Evolutionary conservation across 2,113 vertebrate genomes (phyloP).

Genomic region (Leptodactylus fuscus): DNA sequence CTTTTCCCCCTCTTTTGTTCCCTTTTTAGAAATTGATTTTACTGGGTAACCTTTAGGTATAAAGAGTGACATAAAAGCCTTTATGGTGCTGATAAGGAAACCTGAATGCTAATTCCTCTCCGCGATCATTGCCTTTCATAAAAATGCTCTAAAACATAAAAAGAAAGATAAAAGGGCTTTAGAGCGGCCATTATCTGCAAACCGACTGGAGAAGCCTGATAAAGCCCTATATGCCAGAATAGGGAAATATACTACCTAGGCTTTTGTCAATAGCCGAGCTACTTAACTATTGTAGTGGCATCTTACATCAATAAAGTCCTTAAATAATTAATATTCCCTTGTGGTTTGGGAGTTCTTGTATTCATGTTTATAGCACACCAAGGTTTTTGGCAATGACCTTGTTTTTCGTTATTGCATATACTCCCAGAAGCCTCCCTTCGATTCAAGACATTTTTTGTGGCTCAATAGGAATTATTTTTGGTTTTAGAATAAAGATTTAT

Average conservation of each 20-base stretch:
- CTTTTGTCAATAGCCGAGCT: conserved; percentile 64
- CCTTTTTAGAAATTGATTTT: neutral
- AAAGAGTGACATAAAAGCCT: conserved; percentile 6
- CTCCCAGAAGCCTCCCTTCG: neutral
- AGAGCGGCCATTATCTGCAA: conserved; percentile 64
- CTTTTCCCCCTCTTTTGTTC: neutral
- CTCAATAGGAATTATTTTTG: conserved; percentile 1
- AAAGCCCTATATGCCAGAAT: conserved; percentile 50
- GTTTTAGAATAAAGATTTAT: conserved; percentile 5
- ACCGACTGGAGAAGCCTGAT: conserved; percentile 62
- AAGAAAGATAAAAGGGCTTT: conserved; percentile 46
- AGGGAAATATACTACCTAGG: conserved; percentile 56
- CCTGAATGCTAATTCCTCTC: conserved; percentile 15
- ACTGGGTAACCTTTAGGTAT: conserved; percentile 32
- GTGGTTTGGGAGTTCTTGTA: conserved; percentile 66
- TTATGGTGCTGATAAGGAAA: conserved; percentile 33
- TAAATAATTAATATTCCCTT: conserved; percentile 75
- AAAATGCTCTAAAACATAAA: conserved; percentile 55
- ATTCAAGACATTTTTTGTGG: conserved; percentile 23
- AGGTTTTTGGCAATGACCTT: conserved; percentile 38
- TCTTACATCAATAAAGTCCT: conserved; percentile 72
- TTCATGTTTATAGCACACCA: conserved; percentile 6
- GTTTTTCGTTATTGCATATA: conserved; percentile 7
- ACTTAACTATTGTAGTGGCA: conserved; percentile 64
- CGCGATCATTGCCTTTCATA: conserved; percentile 63